A percentile compares a stretch with the other conserved stretches of the same genome.
These are phyloP conservation scores for Drosophila kikkawai DNA, from an alignment of 1,140 invertebrate species.

Conservation along the genomic window DNA sequence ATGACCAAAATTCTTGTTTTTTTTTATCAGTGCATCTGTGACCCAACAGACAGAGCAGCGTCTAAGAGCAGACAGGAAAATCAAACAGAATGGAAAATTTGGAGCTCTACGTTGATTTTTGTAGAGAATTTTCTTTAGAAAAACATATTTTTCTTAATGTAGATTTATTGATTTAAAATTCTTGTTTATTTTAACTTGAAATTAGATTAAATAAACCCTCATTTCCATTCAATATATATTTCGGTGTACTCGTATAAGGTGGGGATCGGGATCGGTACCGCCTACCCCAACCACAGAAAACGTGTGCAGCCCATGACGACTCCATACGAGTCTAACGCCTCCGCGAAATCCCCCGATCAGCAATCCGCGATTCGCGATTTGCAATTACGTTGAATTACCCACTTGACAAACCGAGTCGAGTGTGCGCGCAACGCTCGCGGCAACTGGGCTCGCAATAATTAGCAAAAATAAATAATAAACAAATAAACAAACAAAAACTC, in stretches of 20 bases:
- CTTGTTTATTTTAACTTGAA: neutral
- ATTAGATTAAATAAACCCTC: neutral
- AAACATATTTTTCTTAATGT: no score
- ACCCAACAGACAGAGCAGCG: conserved; percentile 33
- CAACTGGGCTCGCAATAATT: conserved; percentile 37
- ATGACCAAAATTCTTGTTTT: no score
- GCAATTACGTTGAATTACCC: conserved; percentile 64
- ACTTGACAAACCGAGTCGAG: conserved; percentile 30
- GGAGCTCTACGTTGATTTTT: neutral
- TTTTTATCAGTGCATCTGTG: no score
- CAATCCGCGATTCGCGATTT: conserved; percentile 9
- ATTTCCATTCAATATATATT: conserved; percentile 4
- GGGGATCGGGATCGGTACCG: conserved; percentile 9
- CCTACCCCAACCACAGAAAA: conserved; percentile 73
- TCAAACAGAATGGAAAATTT: neutral
- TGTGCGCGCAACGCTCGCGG: conserved; percentile 25
- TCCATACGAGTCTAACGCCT: conserved; percentile 22
- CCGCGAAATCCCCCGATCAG: conserved; percentile 1
- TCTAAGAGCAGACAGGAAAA: conserved; percentile 26
- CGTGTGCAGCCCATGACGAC: conserved; percentile 46
- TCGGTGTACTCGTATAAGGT: neutral
- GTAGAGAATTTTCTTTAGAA: no score
- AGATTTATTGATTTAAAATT: neutral
- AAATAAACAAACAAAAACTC: conserved; percentile 24
- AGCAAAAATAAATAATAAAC: conserved; percentile 23